phyloP scores from a whole-genome alignment of 1,140 invertebrate genomes.

The Drosophila tropicalis region DNA sequence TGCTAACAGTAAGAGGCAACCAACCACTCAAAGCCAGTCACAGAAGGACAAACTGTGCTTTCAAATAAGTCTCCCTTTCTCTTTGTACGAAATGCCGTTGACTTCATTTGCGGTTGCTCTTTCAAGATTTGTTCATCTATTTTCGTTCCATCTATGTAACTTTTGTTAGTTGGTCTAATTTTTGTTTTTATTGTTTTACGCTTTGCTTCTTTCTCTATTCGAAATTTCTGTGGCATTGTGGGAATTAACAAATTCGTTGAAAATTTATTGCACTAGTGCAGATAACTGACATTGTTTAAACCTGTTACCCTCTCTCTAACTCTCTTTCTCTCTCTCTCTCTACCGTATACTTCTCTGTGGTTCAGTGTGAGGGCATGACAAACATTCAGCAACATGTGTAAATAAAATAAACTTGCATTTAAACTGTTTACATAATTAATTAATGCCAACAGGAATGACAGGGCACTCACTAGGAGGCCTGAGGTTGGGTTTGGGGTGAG shows the following conservation, averaged over 20 bases:
- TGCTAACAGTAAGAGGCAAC: slow-evolving; percentile 36
- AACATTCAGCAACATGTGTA: slow-evolving; percentile 69
- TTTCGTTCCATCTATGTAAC: not conserved
- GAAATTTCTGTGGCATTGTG: slow-evolving; percentile 16
- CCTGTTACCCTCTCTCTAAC: not conserved
- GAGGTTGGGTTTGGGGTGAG: not conserved
- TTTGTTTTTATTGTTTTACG: slow-evolving; percentile 8
- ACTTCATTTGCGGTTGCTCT: slow-evolving; percentile 31
- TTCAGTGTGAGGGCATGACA: slow-evolving; percentile 1
- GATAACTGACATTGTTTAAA: slow-evolving; percentile 30
- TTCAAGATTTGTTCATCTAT: slow-evolving; percentile 9
- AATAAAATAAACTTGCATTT: slow-evolving; percentile 80
- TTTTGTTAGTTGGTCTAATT: slow-evolving; percentile 10
- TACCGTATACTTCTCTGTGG: not conserved
- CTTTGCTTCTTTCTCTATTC: not conserved
- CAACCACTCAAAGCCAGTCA: slow-evolving; percentile 7
- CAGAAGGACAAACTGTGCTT: slow-evolving; percentile 17
- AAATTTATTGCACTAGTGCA: slow-evolving; percentile 33
- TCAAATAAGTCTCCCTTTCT: slow-evolving; percentile 9
- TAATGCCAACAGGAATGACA: slow-evolving; percentile 65
- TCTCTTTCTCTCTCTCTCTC: not conserved
- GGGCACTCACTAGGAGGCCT: slow-evolving; percentile 1
- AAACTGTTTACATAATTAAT: slow-evolving; percentile 80
- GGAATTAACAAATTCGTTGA: slow-evolving; percentile 22
- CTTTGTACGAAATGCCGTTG: slow-evolving; percentile 15